Base-by-base conservation (phyloP, 2,113 vertebrate genomes). In the Onychorhynchus coronatus region DNA sequence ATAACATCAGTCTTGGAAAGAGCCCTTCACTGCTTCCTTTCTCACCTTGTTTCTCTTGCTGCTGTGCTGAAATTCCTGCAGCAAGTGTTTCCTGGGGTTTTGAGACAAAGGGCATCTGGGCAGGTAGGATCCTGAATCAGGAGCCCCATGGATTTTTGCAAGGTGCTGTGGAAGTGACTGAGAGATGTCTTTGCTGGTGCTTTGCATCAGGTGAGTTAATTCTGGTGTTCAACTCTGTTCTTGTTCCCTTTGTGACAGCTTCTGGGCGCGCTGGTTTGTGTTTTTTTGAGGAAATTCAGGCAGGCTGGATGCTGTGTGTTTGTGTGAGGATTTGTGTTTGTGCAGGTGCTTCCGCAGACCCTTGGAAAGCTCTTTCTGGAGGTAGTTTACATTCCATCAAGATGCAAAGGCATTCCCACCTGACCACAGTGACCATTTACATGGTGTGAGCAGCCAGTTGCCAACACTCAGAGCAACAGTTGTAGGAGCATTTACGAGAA, bases 321-420 rank as follows among this genome's bases (percentile, higher is more conserved):
- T 41, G 49, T 0, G 0, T 9, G 46, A 50, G 77, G 56, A 9
- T n/a, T 2, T 21, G 33, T 17, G 67, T 74, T 46, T 35, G 62
- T 68, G 91, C 83, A 95, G 95, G 90, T 96, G 93, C 39, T 83
- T 71, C 68, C 68, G 28, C 52, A 73, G 74, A 31, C n/a, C 58
- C 78, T 68, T 5, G 22, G 87, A 65, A 94, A 88, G 55, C 59
- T 85, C 81, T 75, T 84, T 86, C 33, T 88, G 78, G 93, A 81
- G 73, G 50, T 23, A 53, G 8, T 3, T 37, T 37, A 2, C 59
- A 14, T 74, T 91, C 83, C 49, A 68, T 96, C 86, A 71, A n/a
- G 27, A 20, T 1, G 61, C 20, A 19, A 9, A 93, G 70, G 66
- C 20, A 3, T 59, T 96, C 85, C 91, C 95, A 56, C 53, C 61